Evolutionary conservation across 1,140 invertebrate species (phyloP), one percentile per base, ranked within the genome.

Genomic region (Aphelenchoides avenae): DNA sequence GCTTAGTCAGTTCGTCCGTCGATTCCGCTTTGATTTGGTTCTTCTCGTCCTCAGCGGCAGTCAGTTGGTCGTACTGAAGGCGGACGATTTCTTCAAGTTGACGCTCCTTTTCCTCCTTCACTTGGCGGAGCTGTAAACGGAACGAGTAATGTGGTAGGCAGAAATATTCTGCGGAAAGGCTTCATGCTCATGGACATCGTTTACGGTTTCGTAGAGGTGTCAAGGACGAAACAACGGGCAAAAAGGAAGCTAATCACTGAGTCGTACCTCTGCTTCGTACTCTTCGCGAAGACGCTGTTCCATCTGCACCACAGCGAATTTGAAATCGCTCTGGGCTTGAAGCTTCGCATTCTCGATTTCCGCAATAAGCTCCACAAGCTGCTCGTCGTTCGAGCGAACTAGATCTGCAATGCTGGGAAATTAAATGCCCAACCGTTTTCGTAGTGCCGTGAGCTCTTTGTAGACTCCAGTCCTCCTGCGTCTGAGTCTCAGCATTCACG

Each of bases 221-320:
- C n/a, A n/a, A n/a, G n/a, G n/a, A n/a, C n/a, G n/a, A n/a, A n/a
- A n/a, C n/a, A n/a, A n/a, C n/a, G n/a, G n/a, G n/a, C n/a, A n/a
- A 3, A 22, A 2, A 1, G 48, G 27, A 18, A 51, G 42, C 18
- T 24, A 24, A n/a, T 51, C 49, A 47, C n/a, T 65, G 4, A 60
- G 13, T 18, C 44, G 18, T 7, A 64, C 29, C 39, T 62, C 60
- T 15, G 33, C 53, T 48, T 66, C 61, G n/a, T 63, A 44, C 29
- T 64, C 53, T 29, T 66, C 24, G 30, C 52, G 44, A 26, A 64
- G 33, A 9, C 44, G n/a, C 6, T 66, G 64, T 43, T 65, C 52
- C n/a, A 64, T 49, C 36, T 64, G 61, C 11, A 63, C 61, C 7
- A 63, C 60, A 7, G 61, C 52, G 30, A 63, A 64, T 31, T 65